Base-by-base conservation (phyloP, 2,797 vertebrate species). In the Onychomys leucogaster region DNA sequence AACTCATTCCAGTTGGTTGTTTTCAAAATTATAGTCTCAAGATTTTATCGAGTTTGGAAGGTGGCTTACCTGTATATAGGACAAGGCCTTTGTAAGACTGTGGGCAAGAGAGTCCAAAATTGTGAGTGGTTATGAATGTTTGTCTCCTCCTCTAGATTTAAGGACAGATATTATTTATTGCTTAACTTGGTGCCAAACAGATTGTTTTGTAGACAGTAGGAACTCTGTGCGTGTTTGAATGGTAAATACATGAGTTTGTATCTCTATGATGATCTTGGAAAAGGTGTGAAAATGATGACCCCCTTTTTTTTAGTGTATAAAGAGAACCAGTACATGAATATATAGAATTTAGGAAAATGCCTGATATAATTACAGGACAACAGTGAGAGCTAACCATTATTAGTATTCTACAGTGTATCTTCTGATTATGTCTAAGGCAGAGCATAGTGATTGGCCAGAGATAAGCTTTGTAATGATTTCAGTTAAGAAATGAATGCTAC, bases 1-100 rank as follows among this genome's bases (percentile, higher is more conserved):
- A 71, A 57, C 27, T 69, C 43, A 41, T 81, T 94, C 67, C 59
- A 80, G 3, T 73, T 37, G 59, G 23, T 55, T 86, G 29, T 90
- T 41, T 94, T 94, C 52, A 67, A 92, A 94, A 81, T 87, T 13
- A 34, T 27, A 59, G 59, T 89, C 63, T 90, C 3, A 67, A 57
- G 25, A 78, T 82, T 34, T 55, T 7, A 21, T 21, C 25, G 80
- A 41, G 6, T 75, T 89, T 91, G 85, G 57, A 25, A 69, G 41
- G 29, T 43, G 27, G 21, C 12, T 71, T 49, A 41, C 11, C 76
- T 89, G 49, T 16, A 16, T 32, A 23, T 75, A 75, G 27, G 21
- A 34, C n/a, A 75, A 80, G 49, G 73, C 0, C 71, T 88, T 86
- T 71, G n/a, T 11, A 21, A 93, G 19, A 16, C 23, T 55, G 17